Evolutionary conservation across 1,140 invertebrate species (phyloP), one percentile per base, ranked within the genome.

Genomic region (Pogonognathellus flavescens): DNA sequence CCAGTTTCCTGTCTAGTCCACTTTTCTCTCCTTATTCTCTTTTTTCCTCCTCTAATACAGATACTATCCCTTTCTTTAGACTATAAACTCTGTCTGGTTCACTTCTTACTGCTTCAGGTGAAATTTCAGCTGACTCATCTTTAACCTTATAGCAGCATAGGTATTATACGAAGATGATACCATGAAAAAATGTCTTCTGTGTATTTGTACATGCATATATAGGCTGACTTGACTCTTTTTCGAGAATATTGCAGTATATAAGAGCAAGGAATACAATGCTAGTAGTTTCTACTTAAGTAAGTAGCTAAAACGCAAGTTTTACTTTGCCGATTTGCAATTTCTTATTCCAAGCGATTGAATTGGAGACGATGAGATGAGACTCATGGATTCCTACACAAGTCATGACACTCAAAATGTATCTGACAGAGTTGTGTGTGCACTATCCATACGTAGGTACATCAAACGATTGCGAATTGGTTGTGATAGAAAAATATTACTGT

Each of bases 51-150:
- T n/a, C n/a, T n/a, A n/a, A n/a, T n/a, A n/a, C n/a, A n/a, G n/a
- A n/a, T n/a, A n/a, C n/a, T n/a, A n/a, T n/a, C n/a, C n/a, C n/a
- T n/a, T n/a, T n/a, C n/a, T n/a, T n/a, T n/a, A n/a, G n/a, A n/a
- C n/a, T n/a, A n/a, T n/a, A n/a, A 59, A 59, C 18, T 20, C n/a
- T 18, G 18, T 60, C n/a, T 20, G 11, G n/a, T 8, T 18, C 59
- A 60, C 18, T 60, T 18, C n/a, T 25, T 9, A 0, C 6, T 13
- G 16, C 25, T 76, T 31, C 70, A 76, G 31, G 31, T 76, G 70
- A 31, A 76, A 49, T 76, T 76, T n/a, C 70, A 76, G 70, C 70
- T 76, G 70, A 76, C 31, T 76, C 70, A 76, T 76, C 70, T 76
- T 16, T 70, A 25, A 31, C 66, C 31, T 14, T 41, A 1, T 22